Evolutionary conservation across 2,113 vertebrate species (phyloP).

Genomic region (Muntiacus reevesi): DNA sequence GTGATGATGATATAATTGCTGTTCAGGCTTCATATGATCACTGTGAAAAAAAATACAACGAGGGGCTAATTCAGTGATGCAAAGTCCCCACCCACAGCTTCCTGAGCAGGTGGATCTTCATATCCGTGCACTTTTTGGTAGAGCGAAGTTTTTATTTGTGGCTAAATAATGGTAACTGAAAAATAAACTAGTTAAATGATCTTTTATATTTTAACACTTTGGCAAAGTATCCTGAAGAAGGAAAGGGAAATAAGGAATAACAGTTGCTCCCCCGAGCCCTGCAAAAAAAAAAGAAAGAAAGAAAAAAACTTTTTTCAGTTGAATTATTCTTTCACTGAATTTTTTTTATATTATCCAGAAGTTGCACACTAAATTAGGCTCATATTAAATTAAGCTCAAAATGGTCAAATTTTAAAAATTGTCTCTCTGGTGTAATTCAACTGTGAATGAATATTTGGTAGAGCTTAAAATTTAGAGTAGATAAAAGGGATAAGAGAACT

Average conservation of each 20-base stretch:
- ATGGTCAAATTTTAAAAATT: background rate
- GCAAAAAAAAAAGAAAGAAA: background rate
- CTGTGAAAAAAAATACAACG: background rate
- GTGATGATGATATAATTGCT: background rate
- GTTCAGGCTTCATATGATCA: background rate
- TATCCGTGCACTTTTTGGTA: background rate
- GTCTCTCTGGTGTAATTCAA: background rate
- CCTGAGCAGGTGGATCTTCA: background rate
- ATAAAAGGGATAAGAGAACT: background rate
- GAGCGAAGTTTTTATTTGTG: background rate
- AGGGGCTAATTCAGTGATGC: fast-evolving
- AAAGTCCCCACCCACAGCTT: background rate
- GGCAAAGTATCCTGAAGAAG: background rate
- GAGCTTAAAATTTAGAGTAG: background rate
- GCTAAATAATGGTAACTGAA: background rate
- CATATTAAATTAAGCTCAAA: background rate
- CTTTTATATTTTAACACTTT: background rate
- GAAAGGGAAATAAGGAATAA: background rate
- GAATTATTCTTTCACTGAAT: background rate
- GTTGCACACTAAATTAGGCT: background rate
- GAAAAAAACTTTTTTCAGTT: background rate
- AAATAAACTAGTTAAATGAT: background rate
- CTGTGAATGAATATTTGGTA: background rate
- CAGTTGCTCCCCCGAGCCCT: fast-evolving
- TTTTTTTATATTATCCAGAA: background rate